These are phyloP conservation scores for Holothuria glaberrima DNA, from an alignment of 35 echinoderm and acorn worm genomes.

Conservation along the genomic window DNA sequence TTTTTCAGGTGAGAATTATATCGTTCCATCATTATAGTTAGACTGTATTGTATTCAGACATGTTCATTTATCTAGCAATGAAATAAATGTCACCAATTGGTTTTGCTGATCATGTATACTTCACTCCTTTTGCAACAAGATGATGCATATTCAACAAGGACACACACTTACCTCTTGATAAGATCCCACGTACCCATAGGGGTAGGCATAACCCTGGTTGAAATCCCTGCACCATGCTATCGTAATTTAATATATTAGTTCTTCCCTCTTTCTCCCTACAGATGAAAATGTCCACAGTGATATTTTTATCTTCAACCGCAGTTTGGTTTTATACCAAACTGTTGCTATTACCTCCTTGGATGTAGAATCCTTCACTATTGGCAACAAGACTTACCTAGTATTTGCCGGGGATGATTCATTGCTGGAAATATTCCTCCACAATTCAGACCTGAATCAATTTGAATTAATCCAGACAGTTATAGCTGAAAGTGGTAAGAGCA, in stretches of 20 bases:
- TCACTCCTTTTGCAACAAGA: too few species aligned
- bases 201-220: too few species aligned
- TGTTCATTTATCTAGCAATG: too few species aligned
- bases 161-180: too few species aligned
- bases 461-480: background rate
- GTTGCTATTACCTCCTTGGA: conserved; percentile 1
- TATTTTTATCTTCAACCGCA: conserved; percentile 32
- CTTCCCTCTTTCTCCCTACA: background rate
- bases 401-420: conserved; percentile 10
- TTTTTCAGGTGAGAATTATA: too few species aligned
- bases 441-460: background rate
- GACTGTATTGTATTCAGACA: too few species aligned
- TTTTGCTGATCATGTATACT: too few species aligned
- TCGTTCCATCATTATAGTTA: too few species aligned
- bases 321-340: background rate
- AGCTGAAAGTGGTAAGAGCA: background rate
- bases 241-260: background rate
- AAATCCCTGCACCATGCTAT: too few species aligned
- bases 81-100: too few species aligned
- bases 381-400: conserved; percentile 36
- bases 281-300: background rate
- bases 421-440: conserved; percentile 28
- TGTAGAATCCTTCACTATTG: conserved; percentile 4
- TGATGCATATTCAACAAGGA: too few species aligned
- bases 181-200: too few species aligned